Conservation (phyloP, 2,797 vertebrate species). For the Pseudotriccus pelzelni region DNA sequence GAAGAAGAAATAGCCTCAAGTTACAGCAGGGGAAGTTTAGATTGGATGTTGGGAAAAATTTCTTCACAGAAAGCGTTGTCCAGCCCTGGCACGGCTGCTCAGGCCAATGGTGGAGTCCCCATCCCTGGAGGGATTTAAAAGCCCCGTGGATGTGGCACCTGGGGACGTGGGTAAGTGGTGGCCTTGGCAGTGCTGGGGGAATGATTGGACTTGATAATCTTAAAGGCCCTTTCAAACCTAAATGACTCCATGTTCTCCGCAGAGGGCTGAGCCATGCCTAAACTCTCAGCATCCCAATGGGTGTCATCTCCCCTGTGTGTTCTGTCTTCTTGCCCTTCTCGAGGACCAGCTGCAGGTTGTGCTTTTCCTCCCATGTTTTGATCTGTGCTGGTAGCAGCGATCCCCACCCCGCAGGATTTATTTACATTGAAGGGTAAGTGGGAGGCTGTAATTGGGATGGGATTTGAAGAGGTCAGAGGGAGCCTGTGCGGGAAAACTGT, state of each 20-base stretch:
- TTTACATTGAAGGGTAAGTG: slow-evolving; percentile 52
- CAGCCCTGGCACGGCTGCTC: not conserved
- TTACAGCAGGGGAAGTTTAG: rapidly evolving
- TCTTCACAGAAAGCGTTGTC: rapidly evolving
- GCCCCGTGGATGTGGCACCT: rapidly evolving
- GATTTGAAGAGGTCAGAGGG: slow-evolving; percentile 60
- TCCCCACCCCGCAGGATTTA: slow-evolving; percentile 4
- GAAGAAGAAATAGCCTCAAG: rapidly evolving
- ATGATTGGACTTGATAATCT: rapidly evolving
- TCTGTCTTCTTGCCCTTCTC: not conserved
- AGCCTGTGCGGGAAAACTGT: slow-evolving; percentile 1
- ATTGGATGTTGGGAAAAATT: not conserved
- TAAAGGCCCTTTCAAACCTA: not conserved
- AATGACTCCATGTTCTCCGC: not conserved
- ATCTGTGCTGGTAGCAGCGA: slow-evolving; percentile 15
- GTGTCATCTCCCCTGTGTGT: rapidly evolving
- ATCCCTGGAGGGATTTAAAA: not conserved
- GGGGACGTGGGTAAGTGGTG: not conserved
- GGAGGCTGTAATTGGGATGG: slow-evolving; percentile 64
- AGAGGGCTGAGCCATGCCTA: not conserved
- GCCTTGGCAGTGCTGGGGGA: not conserved
- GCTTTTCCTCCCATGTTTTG: not conserved
- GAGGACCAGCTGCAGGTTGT: not conserved
- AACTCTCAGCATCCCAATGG: not conserved
- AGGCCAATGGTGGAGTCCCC: not conserved